phyloP scores from a whole-genome alignment of 2,797 vertebrate species.

The Erpetoichthys calabaricus region DNA sequence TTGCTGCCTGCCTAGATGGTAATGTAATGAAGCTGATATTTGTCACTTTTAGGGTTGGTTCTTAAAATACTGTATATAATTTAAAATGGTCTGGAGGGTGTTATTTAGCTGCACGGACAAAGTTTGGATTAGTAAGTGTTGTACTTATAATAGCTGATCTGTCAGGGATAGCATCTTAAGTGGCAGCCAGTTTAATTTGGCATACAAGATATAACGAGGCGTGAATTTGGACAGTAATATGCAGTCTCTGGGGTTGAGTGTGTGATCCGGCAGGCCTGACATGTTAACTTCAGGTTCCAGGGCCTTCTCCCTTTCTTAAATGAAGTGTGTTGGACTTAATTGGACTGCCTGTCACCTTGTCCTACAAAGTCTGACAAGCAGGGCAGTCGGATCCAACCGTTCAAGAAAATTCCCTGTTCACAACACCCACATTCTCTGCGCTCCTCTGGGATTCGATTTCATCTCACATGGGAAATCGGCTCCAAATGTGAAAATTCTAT shows the following conservation, averaged over 20 bases:
- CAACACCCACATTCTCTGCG: conserved; percentile 15
- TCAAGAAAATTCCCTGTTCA: conserved; percentile 19
- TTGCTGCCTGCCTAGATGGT: no score
- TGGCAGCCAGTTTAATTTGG: conserved; percentile 5
- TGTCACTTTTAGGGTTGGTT: no score
- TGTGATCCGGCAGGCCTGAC: not conserved
- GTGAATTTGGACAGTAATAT: not conserved
- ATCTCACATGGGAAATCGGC: conserved; percentile 15
- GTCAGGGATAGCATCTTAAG: not conserved
- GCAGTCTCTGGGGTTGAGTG: not conserved
- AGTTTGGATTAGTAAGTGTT: not conserved
- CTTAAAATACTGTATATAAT: no score
- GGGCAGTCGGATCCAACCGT: not conserved
- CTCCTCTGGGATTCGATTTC: conserved; percentile 23
- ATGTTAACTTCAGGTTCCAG: not conserved
- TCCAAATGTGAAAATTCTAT: conserved; percentile 41
- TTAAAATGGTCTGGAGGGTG: no score
- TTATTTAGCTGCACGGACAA: not conserved
- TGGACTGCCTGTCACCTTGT: conserved; percentile 23
- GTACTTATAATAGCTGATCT: no score
- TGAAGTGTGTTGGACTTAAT: conserved; percentile 14
- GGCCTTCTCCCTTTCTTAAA: not conserved
- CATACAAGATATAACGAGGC: not conserved
- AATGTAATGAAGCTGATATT: no score
- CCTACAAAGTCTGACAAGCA: conserved; percentile 2